Conservation (phyloP, 1,140 invertebrate species). For the Bicyclus anynana region DNA sequence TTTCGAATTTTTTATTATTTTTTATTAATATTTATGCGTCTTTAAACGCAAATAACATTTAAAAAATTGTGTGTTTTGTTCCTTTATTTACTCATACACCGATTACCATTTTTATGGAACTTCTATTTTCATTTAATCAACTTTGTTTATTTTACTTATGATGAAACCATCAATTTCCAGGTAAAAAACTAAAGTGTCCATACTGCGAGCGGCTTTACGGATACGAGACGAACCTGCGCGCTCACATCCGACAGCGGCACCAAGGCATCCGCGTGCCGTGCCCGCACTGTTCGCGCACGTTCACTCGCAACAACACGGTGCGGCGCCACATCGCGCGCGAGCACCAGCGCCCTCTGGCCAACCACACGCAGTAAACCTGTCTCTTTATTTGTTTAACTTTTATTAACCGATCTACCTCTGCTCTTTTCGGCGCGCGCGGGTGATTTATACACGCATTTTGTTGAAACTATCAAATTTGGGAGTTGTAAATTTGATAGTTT, state of each 20-base stretch:
- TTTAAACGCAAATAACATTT: too few relatives aligned
- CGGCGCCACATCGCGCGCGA: slow-evolving; percentile 91
- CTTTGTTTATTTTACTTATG: too few relatives aligned
- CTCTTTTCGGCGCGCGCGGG: slow-evolving; percentile 42
- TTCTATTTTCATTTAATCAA: too few relatives aligned
- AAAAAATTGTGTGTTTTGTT: too few relatives aligned
- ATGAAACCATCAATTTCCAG: slow-evolving; percentile 72
- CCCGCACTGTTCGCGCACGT: slow-evolving; percentile 92
- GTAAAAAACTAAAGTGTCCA: slow-evolving; percentile 93
- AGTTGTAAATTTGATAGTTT: slow-evolving; percentile 1
- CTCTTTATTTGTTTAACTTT: slow-evolving; percentile 29
- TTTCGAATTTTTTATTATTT: too few relatives aligned
- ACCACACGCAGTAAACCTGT: slow-evolving; percentile 78
- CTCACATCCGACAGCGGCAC: slow-evolving; percentile 92
- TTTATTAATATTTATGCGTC: too few relatives aligned
- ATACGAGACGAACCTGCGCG: slow-evolving; percentile 93
- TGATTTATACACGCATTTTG: slow-evolving; percentile 16
- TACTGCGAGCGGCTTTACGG: slow-evolving; percentile 95
- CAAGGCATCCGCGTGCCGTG: slow-evolving; percentile 93
- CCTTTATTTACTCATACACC: too few relatives aligned
- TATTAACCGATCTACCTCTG: slow-evolving; percentile 68
- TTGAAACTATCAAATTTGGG: slow-evolving; percentile 9
- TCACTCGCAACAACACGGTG: slow-evolving; percentile 94
- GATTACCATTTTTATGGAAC: too few relatives aligned
- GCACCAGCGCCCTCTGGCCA: slow-evolving; percentile 79